phyloP scores from a whole-genome alignment of 2,797 vertebrate species.

The Sebastes dallii region DNA sequence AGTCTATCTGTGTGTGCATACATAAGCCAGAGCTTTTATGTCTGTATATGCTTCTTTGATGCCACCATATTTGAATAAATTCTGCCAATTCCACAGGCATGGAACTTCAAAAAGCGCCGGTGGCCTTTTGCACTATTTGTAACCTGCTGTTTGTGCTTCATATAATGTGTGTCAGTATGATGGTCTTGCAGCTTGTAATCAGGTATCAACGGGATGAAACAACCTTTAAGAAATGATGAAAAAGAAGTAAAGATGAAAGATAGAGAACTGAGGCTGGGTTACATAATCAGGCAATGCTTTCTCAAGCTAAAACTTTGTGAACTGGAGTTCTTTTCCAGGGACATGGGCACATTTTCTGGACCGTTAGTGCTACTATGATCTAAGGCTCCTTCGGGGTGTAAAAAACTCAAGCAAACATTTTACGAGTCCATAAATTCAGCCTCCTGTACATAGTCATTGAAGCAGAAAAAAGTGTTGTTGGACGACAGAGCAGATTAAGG shows the following conservation, averaged over 20 bases:
- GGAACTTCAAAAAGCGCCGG: not conserved
- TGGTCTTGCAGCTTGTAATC: not conserved
- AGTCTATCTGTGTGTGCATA: not conserved
- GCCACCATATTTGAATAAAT: not conserved
- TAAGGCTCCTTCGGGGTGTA: conserved; percentile 31
- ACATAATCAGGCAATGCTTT: not conserved
- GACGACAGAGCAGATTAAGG: conserved; percentile 10
- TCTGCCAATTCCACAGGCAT: not conserved
- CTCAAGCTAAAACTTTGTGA: not conserved
- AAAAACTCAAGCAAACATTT: conserved; percentile 42
- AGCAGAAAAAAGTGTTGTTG: conserved; percentile 21
- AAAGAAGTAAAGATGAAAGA: not conserved
- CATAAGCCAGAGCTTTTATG: not conserved
- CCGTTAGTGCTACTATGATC: conserved; percentile 8
- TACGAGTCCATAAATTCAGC: conserved; percentile 39
- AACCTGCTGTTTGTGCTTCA: not conserved
- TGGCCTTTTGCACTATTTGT: not conserved
- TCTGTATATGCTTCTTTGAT: conserved; percentile 5
- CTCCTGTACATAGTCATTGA: conserved; percentile 17
- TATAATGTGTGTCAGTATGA: not conserved
- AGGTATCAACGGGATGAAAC: not conserved
- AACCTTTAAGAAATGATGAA: not conserved
- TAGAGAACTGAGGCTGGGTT: not conserved
- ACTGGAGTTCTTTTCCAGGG: conserved; percentile 32
- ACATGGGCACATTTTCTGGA: conserved; percentile 38